Evolutionary conservation across 2,113 vertebrate genomes (phyloP), one percentile per base, ranked within the genome.

Genomic region (Pseudopodoces humilis): DNA sequence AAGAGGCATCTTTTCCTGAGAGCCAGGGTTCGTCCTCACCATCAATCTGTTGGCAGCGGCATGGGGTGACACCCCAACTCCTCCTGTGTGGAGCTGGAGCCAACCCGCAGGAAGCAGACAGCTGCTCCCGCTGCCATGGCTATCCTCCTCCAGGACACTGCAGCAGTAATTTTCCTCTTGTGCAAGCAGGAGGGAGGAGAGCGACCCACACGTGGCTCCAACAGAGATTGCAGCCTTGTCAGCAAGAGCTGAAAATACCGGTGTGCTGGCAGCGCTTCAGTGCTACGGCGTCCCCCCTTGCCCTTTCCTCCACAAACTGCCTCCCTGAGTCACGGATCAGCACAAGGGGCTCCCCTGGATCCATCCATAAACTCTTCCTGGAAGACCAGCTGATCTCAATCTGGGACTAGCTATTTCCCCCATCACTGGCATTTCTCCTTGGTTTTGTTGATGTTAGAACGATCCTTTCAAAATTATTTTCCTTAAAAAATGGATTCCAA

Each of bases 41-140:
- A 58, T 67, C 71, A 64, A 15, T 18, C 35, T 41, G 28, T 3
- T 24, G 94, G 71, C 60, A 52, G 56, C 7, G 64, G 59, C 86
- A 31, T 0, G 1, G 30, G 46, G 47, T 1, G 30, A 50, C 68
- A 33, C 2, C 10, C 6, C 76, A 39, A 41, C 83, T 64, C 65
- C 75, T 70, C 49, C 41, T 0, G 2, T 2, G 10, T 0, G 0
- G 70, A 71, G 59, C 67, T 0, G 0, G 20, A 53, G n/a, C 59
- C 80, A 78, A 74, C 63, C 58, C 0, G 0, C 25, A 56, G 90
- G 90, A 79, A 68, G 58, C 1, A 0, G 58, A 77, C 65, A 68
- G 63, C 49, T 49, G 43, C 68, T 74, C 31, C 70, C 0, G 0
- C 43, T 50, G 55, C 83, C 64, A 7, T 7, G 11, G 50, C 31